These are phyloP conservation scores for Aporophyla nigra DNA, from an alignment of 2,888 invertebrate species.

Conservation along the genomic window DNA sequence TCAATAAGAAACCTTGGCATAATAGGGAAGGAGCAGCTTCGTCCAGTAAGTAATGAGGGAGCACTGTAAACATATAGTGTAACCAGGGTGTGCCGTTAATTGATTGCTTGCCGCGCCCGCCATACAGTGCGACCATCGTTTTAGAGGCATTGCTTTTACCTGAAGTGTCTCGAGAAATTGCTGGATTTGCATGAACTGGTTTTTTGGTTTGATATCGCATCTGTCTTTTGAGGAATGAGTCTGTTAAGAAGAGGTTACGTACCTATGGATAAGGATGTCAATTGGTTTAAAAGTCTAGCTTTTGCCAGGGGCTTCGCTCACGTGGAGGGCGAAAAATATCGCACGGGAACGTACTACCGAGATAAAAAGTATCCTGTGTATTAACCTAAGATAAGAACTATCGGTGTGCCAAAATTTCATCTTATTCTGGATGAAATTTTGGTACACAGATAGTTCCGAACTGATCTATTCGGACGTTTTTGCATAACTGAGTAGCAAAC, in stretches of 20 bases:
- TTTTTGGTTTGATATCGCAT: conserved; percentile 14
- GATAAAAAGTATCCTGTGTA: too few relatives aligned
- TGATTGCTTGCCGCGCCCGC: conserved; percentile 86
- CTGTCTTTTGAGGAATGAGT: not conserved
- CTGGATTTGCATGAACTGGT: conserved; percentile 57
- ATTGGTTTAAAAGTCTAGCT: not conserved
- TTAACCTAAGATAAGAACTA: too few relatives aligned
- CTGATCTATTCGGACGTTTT: too few relatives aligned
- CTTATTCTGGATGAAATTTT: too few relatives aligned
- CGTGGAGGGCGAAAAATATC: too few relatives aligned
- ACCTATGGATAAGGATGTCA: not conserved
- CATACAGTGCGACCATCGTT: conserved; percentile 72
- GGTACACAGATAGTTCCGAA: too few relatives aligned
- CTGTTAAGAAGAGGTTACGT: not conserved
- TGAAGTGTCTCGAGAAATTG: conserved; percentile 46
- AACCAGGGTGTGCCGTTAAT: conserved; percentile 83
- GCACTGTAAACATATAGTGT: conserved; percentile 87
- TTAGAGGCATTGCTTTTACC: conserved; percentile 61
- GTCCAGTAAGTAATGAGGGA: conserved; percentile 88
- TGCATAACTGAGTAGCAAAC: too few relatives aligned
- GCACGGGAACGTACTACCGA: too few relatives aligned
- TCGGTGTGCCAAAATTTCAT: too few relatives aligned
- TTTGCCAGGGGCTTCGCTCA: too few relatives aligned
- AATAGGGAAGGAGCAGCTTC: conserved; percentile 76
- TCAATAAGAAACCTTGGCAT: conserved; percentile 74